These are phyloP conservation scores for Shargacucullia verbasci DNA, from an alignment of 2,888 invertebrate genomes.

Conservation along the genomic window DNA sequence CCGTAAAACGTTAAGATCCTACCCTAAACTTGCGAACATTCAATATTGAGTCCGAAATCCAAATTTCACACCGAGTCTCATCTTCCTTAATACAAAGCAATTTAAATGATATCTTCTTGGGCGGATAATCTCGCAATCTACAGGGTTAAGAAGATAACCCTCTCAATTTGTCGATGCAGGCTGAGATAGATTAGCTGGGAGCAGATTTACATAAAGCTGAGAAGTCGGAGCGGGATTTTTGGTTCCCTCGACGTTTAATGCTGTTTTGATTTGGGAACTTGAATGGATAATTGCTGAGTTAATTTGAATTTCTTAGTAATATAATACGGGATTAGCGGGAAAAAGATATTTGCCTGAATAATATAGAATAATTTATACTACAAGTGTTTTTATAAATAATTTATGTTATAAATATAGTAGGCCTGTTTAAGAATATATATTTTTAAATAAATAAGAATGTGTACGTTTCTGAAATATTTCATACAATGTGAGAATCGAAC, in stretches of 20 bases:
- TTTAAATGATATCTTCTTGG: constrained; percentile 51
- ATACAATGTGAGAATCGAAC: too few relatives aligned
- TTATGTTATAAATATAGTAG: too few relatives aligned
- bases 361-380: too few relatives aligned
- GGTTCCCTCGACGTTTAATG: not conserved
- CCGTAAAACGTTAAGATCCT: constrained; percentile 50
- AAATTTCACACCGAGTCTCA: constrained; percentile 41
- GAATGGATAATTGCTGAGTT: too few relatives aligned
- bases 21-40: constrained; percentile 18
- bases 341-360: too few relatives aligned
- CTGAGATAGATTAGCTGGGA: constrained; percentile 29
- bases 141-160: constrained; percentile 34
- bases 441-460: too few relatives aligned
- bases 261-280: not conserved
- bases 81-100: constrained; percentile 31
- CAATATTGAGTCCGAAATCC: constrained; percentile 45
- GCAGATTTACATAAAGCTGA: constrained; percentile 31
- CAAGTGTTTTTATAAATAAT: too few relatives aligned
- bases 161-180: constrained; percentile 38
- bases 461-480: too few relatives aligned
- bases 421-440: too few relatives aligned
- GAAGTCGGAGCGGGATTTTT: not conserved
- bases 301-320: too few relatives aligned
- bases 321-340: too few relatives aligned
- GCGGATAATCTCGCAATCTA: constrained; percentile 40